Evolutionary conservation across 64 coral and sea anemone genomes (phyloP).

Genomic region (Stylophora pistillata): DNA sequence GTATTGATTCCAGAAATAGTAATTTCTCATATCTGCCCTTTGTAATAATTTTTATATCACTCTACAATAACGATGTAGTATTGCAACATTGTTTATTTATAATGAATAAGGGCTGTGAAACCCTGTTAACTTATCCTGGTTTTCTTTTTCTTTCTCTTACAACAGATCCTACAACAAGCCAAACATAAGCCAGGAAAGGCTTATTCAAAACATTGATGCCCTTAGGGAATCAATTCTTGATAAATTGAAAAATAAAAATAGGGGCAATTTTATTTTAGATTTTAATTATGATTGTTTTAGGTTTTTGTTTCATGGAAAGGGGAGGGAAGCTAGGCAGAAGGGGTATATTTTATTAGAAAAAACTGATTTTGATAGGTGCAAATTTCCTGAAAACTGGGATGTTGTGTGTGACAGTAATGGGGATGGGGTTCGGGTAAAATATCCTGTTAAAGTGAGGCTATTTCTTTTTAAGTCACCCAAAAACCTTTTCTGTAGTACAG

Average conservation of each 20-base stretch:
- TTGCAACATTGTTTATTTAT: no score
- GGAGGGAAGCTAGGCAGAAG: constrained; percentile 32
- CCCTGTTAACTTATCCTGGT: no score
- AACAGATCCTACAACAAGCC: constrained; percentile 9
- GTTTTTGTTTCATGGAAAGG: constrained; percentile 54
- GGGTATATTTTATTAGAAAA: constrained; percentile 32
- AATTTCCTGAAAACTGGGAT: constrained; percentile 51
- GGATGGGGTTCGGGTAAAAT: constrained; percentile 39
- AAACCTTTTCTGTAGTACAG: constrained; percentile 5
- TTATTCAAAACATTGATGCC: background rate
- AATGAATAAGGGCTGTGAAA: no score
- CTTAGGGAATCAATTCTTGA: background rate
- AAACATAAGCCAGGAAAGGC: constrained; percentile 7
- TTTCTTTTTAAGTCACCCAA: constrained; percentile 12
- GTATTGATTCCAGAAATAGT: no score
- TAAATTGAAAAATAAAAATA: constrained; percentile 11
- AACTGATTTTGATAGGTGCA: constrained; percentile 39
- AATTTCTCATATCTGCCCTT: no score
- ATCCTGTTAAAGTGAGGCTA: constrained; percentile 36
- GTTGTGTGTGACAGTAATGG: constrained; percentile 20
- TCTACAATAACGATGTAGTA: no score
- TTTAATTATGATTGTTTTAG: constrained; percentile 66
- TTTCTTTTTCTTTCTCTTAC: background rate
- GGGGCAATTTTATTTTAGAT: constrained; percentile 26
- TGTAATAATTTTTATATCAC: no score